Conservation (phyloP, 2,888 invertebrate genomes). For the Labia minor region DNA sequence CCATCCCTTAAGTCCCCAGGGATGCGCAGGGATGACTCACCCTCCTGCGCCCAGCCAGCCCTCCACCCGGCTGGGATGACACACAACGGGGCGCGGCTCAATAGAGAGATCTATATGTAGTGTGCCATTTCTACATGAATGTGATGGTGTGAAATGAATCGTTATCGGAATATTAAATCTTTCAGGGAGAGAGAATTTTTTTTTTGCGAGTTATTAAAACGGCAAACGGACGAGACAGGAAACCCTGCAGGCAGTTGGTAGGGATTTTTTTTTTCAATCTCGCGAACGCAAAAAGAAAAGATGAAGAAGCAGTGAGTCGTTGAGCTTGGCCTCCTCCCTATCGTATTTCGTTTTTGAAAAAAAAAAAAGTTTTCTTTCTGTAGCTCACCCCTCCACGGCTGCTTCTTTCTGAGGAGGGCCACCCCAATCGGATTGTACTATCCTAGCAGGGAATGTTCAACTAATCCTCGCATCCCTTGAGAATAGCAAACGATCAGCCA, state of each 20-base stretch:
- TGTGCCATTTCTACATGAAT: neutral
- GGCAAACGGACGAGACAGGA: neutral
- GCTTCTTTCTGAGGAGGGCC: too few species aligned
- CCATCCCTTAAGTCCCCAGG: neutral
- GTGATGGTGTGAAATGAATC: neutral
- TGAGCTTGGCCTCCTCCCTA: too few species aligned
- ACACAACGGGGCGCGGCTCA: neutral
- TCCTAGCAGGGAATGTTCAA: too few species aligned
- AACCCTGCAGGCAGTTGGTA: neutral
- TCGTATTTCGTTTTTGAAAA: neutral
- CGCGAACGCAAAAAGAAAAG: neutral
- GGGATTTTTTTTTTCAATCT: neutral
- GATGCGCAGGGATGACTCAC: neutral
- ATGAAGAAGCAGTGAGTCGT: too few species aligned
- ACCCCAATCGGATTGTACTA: too few species aligned
- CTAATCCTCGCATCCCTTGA: too few species aligned
- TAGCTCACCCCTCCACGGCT: neutral
- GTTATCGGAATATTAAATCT: neutral
- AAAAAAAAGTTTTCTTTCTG: neutral
- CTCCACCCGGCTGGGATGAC: neutral
- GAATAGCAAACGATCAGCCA: too few species aligned
- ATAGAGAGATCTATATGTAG: neutral
- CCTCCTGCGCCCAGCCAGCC: too few species aligned
- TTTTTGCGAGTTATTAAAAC: neutral
- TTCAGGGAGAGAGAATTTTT: neutral